Evolutionary conservation across 2,113 vertebrate genomes (phyloP), one percentile per base, ranked within the genome.

Genomic region (Penelope pileata): DNA sequence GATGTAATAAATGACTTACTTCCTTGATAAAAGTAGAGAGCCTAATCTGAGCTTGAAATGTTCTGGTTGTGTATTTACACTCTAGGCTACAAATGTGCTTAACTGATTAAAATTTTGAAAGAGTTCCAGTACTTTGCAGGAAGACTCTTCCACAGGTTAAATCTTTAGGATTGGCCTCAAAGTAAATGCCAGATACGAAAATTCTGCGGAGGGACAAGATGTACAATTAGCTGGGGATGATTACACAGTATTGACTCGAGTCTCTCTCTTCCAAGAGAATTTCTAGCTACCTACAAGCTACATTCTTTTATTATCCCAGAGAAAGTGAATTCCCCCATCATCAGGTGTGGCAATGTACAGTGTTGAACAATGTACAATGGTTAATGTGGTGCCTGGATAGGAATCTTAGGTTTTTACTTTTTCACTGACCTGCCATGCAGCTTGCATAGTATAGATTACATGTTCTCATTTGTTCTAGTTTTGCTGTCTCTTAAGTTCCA

Each of bases 271-370:
- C 67, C 32, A 26, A 80, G 48, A 53, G 38, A 87, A 23, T 63
- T 92, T 43, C 43, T 38, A 80, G 66, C 27, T 60, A 59, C 38
- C 27, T 72, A 63, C 30, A 68, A 30, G 12, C n/a, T n/a, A n/a
- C 22, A 50, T 73, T 68, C 24, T 4, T n/a, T 40, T 54, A 32
- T 43, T 38, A 43, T 22, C 42, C 38, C 53, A 48, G 38, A 88
- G 59, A 68, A 47, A 30, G 26, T 3, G 6, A 89, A 82, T 48
- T 80, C 26, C 58, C 5, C 7, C 72, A 51, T 51, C 10, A 17
- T 0, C 26, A 0, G 0, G 14, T 51, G 34, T 70, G 51, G n/a
- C 72, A 45, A 75, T 4, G 12, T 47, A 42, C 38, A 24, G 43
- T 30, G 17, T 51, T 36, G 43, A 79, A 30, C 72, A 50, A 75